A percentile compares a stretch with the other conserved stretches of the same genome.
Conservation (phyloP, 2,113 vertebrate genomes). For the Turdus rufiventris region DNA sequence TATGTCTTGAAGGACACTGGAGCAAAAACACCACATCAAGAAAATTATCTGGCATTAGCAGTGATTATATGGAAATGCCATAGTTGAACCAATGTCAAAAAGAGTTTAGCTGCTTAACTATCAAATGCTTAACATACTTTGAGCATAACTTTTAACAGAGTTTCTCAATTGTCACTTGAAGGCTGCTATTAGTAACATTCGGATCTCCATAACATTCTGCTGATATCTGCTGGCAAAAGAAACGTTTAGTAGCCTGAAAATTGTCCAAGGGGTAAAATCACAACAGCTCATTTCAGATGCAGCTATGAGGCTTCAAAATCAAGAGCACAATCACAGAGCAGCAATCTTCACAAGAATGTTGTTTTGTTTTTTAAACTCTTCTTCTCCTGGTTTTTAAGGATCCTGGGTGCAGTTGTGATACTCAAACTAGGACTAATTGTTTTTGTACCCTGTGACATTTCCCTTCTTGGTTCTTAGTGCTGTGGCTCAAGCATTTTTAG, state of each 20-base stretch:
- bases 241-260: not conserved
- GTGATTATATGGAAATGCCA: not conserved
- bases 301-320: not conserved
- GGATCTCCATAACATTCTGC: not conserved
- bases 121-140: not conserved
- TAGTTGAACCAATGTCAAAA: not conserved
- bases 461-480: not conserved
- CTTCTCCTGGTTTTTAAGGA: not conserved
- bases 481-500: not conserved
- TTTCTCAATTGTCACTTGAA: not conserved
- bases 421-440: not conserved
- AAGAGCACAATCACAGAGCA: not conserved
- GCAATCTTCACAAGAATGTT: not conserved
- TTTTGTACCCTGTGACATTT: not conserved
- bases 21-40: not conserved
- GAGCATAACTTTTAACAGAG: not conserved
- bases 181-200: not conserved
- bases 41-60: not conserved
- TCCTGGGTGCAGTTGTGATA: not conserved
- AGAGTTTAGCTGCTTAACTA: not conserved
- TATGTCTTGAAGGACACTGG: not conserved
- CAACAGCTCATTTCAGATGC: not conserved
- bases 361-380: not conserved
- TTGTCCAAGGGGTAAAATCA: not conserved
- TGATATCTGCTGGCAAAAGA: not conserved